Conservation (phyloP, 2,888 invertebrate genomes). For the Liodrosophila aerea region DNA sequence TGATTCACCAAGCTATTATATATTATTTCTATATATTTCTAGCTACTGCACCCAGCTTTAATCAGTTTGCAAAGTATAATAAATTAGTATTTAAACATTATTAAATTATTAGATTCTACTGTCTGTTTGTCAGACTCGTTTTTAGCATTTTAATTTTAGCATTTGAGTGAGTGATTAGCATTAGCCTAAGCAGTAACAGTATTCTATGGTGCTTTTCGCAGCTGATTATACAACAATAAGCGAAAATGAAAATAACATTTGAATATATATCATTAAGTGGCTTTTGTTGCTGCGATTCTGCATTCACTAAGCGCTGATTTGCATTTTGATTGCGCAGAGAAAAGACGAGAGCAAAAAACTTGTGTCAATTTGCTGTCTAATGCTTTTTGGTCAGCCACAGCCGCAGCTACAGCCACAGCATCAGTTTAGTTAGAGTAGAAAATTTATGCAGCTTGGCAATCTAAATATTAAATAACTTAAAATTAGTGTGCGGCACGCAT, state of each 20-base stretch:
- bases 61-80: too few species aligned
- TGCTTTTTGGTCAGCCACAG: slow-evolving; percentile 18
- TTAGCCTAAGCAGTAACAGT: neutral
- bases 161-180: neutral
- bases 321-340: slow-evolving; percentile 51
- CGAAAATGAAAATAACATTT: slow-evolving; percentile 19
- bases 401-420: neutral
- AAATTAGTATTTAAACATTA: too few species aligned
- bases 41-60: too few species aligned
- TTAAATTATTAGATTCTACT: too few species aligned
- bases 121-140: too few species aligned
- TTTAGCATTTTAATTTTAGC: too few species aligned
- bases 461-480: slow-evolving; percentile 69
- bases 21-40: too few species aligned
- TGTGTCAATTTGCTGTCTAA: slow-evolving; percentile 46
- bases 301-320: slow-evolving; percentile 33
- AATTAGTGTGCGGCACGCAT: slow-evolving; percentile 74
- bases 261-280: slow-evolving; percentile 35
- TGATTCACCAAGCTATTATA: too few species aligned
- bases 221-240: slow-evolving; percentile 12
- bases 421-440: slow-evolving; percentile 10
- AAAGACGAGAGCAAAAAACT: slow-evolving; percentile 12
- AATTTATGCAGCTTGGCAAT: slow-evolving; percentile 64
- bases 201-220: neutral
- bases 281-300: slow-evolving; percentile 22